phyloP scores from a whole-genome alignment of 2,888 invertebrate genomes.

The Coenonympha glycerion region DNA sequence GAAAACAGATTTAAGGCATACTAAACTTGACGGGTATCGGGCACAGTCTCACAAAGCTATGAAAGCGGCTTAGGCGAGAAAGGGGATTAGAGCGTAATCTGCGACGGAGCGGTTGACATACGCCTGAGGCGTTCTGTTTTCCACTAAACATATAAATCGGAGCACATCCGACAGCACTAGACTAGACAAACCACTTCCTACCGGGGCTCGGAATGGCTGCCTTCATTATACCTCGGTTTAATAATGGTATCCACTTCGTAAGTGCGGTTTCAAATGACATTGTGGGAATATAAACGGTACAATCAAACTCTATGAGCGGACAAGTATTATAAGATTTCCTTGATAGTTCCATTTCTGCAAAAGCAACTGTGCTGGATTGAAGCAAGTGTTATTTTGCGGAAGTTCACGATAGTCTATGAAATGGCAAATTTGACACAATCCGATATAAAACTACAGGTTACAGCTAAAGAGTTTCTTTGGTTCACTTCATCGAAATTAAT shows the following conservation, averaged over 20 bases:
- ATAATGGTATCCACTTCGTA: not conserved
- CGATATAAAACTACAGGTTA: no score
- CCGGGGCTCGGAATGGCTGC: conserved; percentile 9
- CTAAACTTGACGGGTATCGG: conserved; percentile 57
- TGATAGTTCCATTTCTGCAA: no score
- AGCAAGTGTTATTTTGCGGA: no score
- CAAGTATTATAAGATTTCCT: no score
- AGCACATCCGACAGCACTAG: conserved; percentile 28
- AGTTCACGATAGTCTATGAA: no score
- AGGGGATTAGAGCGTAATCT: conserved; percentile 71
- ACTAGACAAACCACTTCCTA: conserved; percentile 29
- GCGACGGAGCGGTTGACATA: conserved; percentile 66
- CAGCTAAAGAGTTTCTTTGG: no score
- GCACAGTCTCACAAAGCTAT: conserved; percentile 65
- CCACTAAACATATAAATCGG: conserved; percentile 40
- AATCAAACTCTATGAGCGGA: not conserved
- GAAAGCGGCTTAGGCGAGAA: conserved; percentile 70
- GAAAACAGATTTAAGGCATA: conserved; percentile 61
- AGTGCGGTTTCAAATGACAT: not conserved
- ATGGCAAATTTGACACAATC: no score
- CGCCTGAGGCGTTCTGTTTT: conserved; percentile 50
- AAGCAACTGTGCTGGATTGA: no score
- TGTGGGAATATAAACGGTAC: not conserved
- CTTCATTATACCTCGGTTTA: conserved; percentile 7
- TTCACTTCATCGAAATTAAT: no score